Percentiles rank a stretch among this genome's conserved stretches.
phyloP scores from a whole-genome alignment of 2,113 vertebrate genomes.

The Larimichthys crocea region DNA sequence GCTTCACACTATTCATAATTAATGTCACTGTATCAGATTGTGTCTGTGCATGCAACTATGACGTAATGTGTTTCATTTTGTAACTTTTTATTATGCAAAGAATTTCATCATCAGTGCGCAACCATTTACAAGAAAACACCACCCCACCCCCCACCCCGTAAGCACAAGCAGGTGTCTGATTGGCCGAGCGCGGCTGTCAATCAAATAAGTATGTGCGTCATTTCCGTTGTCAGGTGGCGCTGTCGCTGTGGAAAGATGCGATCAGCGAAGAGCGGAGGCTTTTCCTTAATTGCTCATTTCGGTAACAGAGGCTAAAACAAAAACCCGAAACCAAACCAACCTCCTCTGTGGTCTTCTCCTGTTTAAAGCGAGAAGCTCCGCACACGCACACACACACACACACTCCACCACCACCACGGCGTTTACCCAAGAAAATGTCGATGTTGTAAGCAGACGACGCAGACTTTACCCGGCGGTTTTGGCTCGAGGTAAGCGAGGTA shows the following conservation, averaged over 20 bases:
- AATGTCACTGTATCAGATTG: background rate
- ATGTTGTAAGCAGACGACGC: slow-evolving; percentile 72
- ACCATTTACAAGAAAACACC: slow-evolving; percentile 22
- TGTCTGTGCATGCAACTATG: slow-evolving; percentile 35
- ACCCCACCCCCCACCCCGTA: no score
- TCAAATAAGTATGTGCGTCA: slow-evolving; percentile 84
- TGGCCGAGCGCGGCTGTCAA: slow-evolving; percentile 74
- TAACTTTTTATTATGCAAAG: slow-evolving; percentile 61
- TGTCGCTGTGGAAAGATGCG: slow-evolving; percentile 90
- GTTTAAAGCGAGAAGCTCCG: slow-evolving; percentile 43
- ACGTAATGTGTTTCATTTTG: slow-evolving; percentile 64
- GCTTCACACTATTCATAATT: background rate
- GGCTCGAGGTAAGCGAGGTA: slow-evolving; percentile 83
- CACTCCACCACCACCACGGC: slow-evolving; percentile 39
- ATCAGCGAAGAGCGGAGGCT: slow-evolving; percentile 85
- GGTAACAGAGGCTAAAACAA: slow-evolving; percentile 72
- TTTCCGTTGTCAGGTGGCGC: slow-evolving; percentile 90
- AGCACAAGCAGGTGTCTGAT: slow-evolving; percentile 23
- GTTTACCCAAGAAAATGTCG: slow-evolving; percentile 74
- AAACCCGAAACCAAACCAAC: slow-evolving; percentile 48
- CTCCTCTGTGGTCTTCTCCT: slow-evolving; percentile 42
- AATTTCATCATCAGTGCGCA: slow-evolving; percentile 67
- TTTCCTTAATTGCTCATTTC: slow-evolving; percentile 85
- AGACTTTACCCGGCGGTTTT: slow-evolving; percentile 82
- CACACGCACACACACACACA: background rate